Percentiles rank a stretch among this genome's conserved stretches.
Conservation (phyloP, 2,888 invertebrate genomes). For the Eumerus sabulonum region DNA sequence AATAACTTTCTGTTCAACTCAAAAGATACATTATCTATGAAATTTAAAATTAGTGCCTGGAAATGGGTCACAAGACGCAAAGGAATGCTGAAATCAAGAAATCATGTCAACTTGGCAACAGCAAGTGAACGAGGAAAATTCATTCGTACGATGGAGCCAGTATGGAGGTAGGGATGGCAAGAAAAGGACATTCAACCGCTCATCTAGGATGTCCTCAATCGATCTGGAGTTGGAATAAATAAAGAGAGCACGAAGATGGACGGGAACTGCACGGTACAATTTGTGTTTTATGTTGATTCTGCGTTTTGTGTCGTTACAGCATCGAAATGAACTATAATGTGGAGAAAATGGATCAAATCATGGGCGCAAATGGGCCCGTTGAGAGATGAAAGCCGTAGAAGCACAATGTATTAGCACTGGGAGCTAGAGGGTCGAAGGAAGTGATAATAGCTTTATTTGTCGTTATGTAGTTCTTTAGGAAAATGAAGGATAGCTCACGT, state of each 20-base stretch:
- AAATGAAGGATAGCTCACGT: too few species aligned
- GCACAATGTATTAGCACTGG: conserved; percentile 16
- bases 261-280: too few species aligned
- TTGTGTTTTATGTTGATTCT: conserved; percentile 29
- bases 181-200: conserved; percentile 39
- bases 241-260: conserved; percentile 1
- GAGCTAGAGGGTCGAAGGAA: conserved; percentile 28
- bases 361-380: neutral
- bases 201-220: conserved; percentile 24
- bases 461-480: too few species aligned
- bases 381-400: conserved; percentile 10
- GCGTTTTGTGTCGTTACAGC: conserved; percentile 34
- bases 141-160: conserved; percentile 46
- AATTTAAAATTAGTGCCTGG: conserved; percentile 46
- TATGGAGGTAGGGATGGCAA: neutral
- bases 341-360: conserved; percentile 46
- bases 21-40: conserved; percentile 18
- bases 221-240: conserved; percentile 11
- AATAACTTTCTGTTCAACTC: conserved; percentile 15
- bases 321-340: conserved; percentile 48
- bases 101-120: conserved; percentile 39
- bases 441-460: conserved; percentile 57
- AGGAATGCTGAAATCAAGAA: conserved; percentile 38
- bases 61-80: conserved; percentile 49
- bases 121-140: conserved; percentile 5